Evolutionary conservation across 2,113 vertebrate genomes (phyloP).

Genomic region (Camelus dromedarius): DNA sequence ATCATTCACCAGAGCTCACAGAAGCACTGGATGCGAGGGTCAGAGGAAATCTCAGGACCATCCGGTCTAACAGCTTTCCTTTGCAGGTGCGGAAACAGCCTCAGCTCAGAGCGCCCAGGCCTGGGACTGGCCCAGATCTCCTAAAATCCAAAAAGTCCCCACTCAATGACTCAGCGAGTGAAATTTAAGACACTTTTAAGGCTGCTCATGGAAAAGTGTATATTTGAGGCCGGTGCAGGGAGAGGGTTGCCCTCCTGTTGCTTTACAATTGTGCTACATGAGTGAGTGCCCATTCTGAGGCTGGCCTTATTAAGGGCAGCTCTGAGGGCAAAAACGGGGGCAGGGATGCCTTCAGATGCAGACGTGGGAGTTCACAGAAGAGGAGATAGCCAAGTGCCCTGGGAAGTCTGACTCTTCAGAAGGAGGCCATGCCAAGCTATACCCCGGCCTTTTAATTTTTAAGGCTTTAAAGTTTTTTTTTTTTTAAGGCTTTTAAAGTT

Average conservation of each 20-base stretch:
- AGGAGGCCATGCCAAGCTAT: not conserved
- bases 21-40: not conserved
- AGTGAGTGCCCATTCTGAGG: not conserved
- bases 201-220: not conserved
- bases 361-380: not conserved
- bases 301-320: not conserved
- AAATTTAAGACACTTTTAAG: slow-evolving; percentile 52
- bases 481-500: not conserved
- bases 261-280: not conserved
- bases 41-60: not conserved
- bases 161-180: slow-evolving; percentile 30
- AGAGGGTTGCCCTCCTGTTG: not conserved
- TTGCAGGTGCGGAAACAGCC: not conserved
- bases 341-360: not conserved
- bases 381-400: not conserved
- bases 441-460: not conserved
- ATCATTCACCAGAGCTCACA: not conserved
- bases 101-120: not conserved
- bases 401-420: not conserved
- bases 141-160: slow-evolving; percentile 6
- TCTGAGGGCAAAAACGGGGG: not conserved
- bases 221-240: not conserved
- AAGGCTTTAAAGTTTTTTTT: not conserved
- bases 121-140: not conserved
- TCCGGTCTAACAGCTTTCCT: not conserved